Base-by-base conservation (phyloP, 2,888 invertebrate genomes). In the Serrognathus titanus region DNA sequence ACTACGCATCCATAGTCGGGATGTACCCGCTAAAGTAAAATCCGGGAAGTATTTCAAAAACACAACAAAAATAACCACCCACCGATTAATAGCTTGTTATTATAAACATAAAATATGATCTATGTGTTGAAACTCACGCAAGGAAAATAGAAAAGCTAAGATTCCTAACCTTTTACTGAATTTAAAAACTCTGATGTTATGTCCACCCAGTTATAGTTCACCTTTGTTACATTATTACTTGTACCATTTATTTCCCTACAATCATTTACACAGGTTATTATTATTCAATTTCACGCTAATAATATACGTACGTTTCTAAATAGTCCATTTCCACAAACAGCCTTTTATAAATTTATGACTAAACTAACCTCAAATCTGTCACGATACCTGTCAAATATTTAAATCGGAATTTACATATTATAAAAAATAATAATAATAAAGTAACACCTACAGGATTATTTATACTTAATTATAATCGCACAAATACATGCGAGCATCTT, bases 151-250 rank as follows among this genome's bases (percentile, higher is more conserved):
- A 43, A 43, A 9, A 16, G 16, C 16, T 55, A 16, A 16, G 58
- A 66, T 68, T 71, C 24, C 24, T 31, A 31, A 83, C 85, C 83
- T 78, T 82, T 81, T 53, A 86, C 84, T 1, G 85, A 81, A 49
- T 80, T 79, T 63, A 84, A 81, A 71, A 88, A 88, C 55, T 85
- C 84, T 48, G 80, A 68, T 2, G 80, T 79, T 13, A 80, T 77
- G 53, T 79, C 75, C 11, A 85, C 81, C 88, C 89, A 89, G 69
- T 85, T 85, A 66, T 83, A 85, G 51, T 59, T 53, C 37, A 56
- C 54, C 48, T 63, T 63, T 12, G 58, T 48, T 3, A 54, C 49
- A 16, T 58, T 55, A 50, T 58, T 45, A 48, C 41, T 39, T 40
- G 53, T 48, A 48, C 49, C 53, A 35, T 53, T 53, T 41, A 57